These are phyloP conservation scores for Pteropus rufus DNA, from an alignment of 2,797 vertebrate genomes.

Conservation along the genomic window DNA sequence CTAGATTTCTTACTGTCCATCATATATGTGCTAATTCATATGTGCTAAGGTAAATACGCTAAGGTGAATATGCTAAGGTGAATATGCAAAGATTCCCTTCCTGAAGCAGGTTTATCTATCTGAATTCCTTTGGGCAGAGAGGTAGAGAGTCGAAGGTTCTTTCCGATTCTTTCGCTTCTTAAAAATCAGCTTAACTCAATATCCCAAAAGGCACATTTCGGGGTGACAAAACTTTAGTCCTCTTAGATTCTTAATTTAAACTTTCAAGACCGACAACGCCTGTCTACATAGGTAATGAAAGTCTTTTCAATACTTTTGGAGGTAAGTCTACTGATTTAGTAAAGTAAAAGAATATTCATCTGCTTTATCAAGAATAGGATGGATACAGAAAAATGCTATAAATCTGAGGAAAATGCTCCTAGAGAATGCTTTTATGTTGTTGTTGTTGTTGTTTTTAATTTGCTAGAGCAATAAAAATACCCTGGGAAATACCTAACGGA, in stretches of 20 bases:
- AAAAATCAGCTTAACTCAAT: neutral
- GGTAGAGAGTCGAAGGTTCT: neutral
- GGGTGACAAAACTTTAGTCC: neutral
- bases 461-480: neutral
- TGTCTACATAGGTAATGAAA: neutral
- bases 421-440: neutral
- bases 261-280: neutral
- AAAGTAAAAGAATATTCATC: neutral
- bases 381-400: neutral
- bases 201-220: neutral
- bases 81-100: neutral
- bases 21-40: neutral
- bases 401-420: neutral
- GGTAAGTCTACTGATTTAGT: neutral
- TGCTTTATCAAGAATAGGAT: neutral
- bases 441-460: neutral
- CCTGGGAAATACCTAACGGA: neutral
- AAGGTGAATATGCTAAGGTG: neutral
- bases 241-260: neutral
- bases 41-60: neutral
- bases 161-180: neutral
- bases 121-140: neutral
- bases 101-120: neutral
- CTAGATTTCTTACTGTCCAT: neutral
- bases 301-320: neutral